Base-by-base conservation (phyloP, 2,888 invertebrate species). In the Sabatieria punctata region DNA sequence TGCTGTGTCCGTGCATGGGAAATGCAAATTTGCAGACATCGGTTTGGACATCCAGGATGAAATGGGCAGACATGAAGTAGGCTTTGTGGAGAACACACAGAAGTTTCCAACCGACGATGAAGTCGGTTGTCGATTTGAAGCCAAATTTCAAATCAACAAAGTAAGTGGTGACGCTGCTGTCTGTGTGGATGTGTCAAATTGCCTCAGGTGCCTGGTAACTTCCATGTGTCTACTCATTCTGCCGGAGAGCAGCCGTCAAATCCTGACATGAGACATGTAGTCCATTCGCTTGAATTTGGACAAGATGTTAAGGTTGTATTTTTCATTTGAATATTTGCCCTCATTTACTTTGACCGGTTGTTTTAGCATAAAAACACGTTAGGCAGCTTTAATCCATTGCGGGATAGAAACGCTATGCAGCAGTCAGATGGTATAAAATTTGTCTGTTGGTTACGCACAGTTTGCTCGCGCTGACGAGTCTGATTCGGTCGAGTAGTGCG, bases 1-100 rank as follows among this genome's bases (percentile, higher is more conserved):
- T 33, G n/a, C 11, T 33, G 33, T 33, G n/a, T 33, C n/a, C n/a
- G n/a, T 33, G n/a, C 25, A 6, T 15, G 50, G 33, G 50, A 24
- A 42, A 30, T 35, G 24, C 18, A 23, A 19, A n/a, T 22, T 49
- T 55, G 45, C 57, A 74, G 74, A 63, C 60, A 54, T 74, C 33
- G 74, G 74, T 13, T 58, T 74, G 41, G 74, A 74, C 55, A 74
- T 74, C 51, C 74, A 75, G 60, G 75, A 75, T 64, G 74, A 75
- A 48, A 68, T 72, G 62, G 75, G 75, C 1, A 60, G 75, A 42
- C 75, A 75, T 60, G 75, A 75, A 60, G 74, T 75, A 18, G 74
- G 74, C 4, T 73, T 73, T 58, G 66, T 72, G 15, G 73, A 74
- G 49, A 71, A 74, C 54, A 73, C 71, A 8, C 60, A 65, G 11